phyloP scores from a whole-genome alignment of 92 coral and sea anemone species.

The Umimayanthus chanpuru region DNA sequence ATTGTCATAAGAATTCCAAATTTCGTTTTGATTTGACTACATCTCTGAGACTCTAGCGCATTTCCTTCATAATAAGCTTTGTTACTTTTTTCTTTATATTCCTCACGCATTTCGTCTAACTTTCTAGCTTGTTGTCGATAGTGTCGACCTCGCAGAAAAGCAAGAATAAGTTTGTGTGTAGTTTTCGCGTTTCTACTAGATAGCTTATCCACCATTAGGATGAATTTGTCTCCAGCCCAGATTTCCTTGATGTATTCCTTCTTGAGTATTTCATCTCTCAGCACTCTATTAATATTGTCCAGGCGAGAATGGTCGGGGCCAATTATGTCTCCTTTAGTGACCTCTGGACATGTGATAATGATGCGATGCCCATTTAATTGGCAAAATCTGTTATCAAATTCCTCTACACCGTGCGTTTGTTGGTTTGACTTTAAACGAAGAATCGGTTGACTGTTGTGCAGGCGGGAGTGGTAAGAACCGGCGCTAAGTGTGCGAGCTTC shows the following conservation, averaged over 20 bases:
- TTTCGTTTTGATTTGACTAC: not conserved
- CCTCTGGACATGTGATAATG: not conserved
- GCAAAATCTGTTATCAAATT: no score
- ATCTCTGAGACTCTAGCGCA: not conserved
- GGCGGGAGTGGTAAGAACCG: no score
- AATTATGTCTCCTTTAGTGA: not conserved
- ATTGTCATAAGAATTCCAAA: not conserved
- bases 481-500: no score
- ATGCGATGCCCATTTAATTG: no score
- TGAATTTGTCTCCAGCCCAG: not conserved
- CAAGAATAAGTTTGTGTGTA: not conserved
- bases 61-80: not conserved
- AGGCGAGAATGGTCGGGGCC: constrained; percentile 24
- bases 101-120: not conserved
- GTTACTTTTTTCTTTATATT: not conserved
- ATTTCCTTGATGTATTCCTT: not conserved
- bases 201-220: not conserved
- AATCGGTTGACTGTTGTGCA: no score
- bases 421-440: no score
- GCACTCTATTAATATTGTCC: constrained; percentile 40
- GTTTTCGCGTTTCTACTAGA: not conserved
- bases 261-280: not conserved
- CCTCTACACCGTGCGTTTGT: no score
- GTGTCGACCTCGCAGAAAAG: constrained; percentile 2
- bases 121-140: not conserved